phyloP scores from a whole-genome alignment of 2,113 vertebrate genomes.

The Elanus axillaris region DNA sequence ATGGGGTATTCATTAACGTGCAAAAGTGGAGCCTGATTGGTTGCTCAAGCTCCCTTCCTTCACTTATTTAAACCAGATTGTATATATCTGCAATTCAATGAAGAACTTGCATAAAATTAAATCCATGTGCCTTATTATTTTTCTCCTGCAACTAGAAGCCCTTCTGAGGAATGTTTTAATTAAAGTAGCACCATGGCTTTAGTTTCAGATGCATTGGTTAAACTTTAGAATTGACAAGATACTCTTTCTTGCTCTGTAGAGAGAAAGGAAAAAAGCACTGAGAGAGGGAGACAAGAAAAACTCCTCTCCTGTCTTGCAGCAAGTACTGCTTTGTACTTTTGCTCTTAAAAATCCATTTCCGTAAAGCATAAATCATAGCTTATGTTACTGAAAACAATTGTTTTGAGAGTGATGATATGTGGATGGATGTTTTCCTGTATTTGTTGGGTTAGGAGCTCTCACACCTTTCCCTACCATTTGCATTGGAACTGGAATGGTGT shows the following conservation, averaged over 20 bases:
- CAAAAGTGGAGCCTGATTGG: neutral
- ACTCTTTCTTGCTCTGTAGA: neutral
- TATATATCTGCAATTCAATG: slow-evolving; percentile 47
- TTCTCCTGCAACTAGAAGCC: slow-evolving; percentile 12
- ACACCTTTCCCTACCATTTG: neutral
- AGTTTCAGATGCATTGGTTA: slow-evolving; percentile 28
- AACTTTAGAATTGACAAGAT: neutral
- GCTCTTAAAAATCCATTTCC: neutral
- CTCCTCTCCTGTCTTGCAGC: neutral
- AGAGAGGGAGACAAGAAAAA: neutral
- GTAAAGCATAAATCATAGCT: neutral
- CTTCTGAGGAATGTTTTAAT: slow-evolving; percentile 59
- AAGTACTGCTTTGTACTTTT: neutral
- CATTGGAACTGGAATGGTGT: neutral
- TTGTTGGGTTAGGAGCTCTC: neutral
- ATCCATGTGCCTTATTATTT: neutral
- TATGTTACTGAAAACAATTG: neutral
- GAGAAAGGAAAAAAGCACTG: neutral
- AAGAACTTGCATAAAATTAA: slow-evolving; percentile 57
- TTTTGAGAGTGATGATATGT: neutral
- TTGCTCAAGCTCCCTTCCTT: neutral
- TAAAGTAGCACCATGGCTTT: slow-evolving; percentile 47
- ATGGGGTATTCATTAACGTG: neutral
- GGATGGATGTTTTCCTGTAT: neutral
- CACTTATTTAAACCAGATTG: neutral